Evolutionary conservation across 2,113 vertebrate species (phyloP).

Genomic region (Pseudolaguvia tuberculata): DNA sequence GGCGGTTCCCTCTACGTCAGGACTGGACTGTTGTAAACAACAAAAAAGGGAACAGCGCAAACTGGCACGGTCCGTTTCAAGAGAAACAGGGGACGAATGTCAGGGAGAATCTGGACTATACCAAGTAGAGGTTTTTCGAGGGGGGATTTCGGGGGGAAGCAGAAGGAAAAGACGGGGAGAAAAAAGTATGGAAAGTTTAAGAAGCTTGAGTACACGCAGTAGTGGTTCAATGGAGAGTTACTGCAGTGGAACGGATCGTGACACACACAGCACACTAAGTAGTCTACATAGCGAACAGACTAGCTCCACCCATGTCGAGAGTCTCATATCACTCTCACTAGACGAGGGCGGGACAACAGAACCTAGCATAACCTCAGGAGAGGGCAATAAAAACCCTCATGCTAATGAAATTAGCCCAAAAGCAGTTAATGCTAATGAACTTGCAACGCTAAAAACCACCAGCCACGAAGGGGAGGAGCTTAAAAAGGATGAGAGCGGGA

Average conservation of each 20-base stretch:
- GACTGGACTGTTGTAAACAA: conserved; percentile 55
- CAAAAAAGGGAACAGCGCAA: conserved; percentile 64
- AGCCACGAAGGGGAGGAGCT: conserved; percentile 50
- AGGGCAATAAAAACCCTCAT: conserved; percentile 96
- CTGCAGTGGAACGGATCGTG: conserved; percentile 91
- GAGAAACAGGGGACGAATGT: conserved; percentile 62
- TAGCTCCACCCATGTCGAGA: conserved; percentile 93
- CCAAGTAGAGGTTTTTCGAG: conserved; percentile 53
- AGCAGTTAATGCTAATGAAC: conserved; percentile 49
- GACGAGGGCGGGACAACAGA: conserved; percentile 62
- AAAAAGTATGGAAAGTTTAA: conserved; percentile 86
- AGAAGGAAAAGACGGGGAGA: conserved; percentile 79
- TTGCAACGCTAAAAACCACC: conserved; percentile 27
- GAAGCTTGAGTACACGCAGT: conserved; percentile 90
- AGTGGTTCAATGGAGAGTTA: conserved; percentile 96
- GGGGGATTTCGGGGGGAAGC: conserved; percentile 57
- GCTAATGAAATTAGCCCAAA: conserved; percentile 84
- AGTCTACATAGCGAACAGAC: conserved; percentile 95
- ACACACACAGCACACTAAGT: conserved; percentile 94
- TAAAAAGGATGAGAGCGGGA: conserved; percentile 47
- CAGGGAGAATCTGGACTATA: conserved; percentile 67
- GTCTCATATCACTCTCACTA: conserved; percentile 81
- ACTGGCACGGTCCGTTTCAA: conserved; percentile 64
- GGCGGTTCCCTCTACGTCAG: conserved; percentile 65
- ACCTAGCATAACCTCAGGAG: conserved; percentile 76